Base-by-base conservation (phyloP, 2,797 vertebrate genomes). In the Aselliscus stoliczkanus region DNA sequence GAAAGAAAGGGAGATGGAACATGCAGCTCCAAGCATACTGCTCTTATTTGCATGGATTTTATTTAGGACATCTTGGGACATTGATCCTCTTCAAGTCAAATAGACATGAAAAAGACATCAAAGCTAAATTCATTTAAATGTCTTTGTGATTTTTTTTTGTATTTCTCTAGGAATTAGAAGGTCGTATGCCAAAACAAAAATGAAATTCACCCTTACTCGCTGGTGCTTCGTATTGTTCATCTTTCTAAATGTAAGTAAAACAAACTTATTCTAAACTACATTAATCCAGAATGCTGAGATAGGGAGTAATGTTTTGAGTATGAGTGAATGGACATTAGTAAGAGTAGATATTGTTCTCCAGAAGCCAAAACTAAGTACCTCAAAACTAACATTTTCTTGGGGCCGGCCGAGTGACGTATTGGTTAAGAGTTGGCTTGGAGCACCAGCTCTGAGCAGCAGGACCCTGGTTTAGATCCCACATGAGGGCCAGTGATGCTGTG, bases 231-330 rank as follows among this genome's bases (percentile, higher is more conserved):
- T 87, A 15, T 34, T 97, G 34, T 72, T 97, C 67, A 15, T 97
- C 62, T 86, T 97, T 37, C 70, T 97, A 12, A 44, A 82, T 4
- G 97, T 97, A 93, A 97, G 97, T 96, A 73, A 58, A 87, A 50
- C 50, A 84, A 42, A 83, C 60, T 80, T 15, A 17, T 88, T 50
- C 56, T 56, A 47, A 62, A 58, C 21, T 39, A 4, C 20, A 6
- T 69, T 75, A 56, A 42, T 90, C 17, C 37, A 37, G 25, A 76
- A 25, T 27, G 21, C 17, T 75, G 11, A 83, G 65, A 27, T 2
- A 67, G 15, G 23, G 31, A 81, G 5, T 54, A 58, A 42, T 93
- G 64, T 64, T 42, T 72, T 75, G 44, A 11, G 15, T 83, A 72
- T 77, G 70, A 70, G 5, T 54, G 72, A 67, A 47, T 25, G 31